Evolutionary conservation across 1,140 invertebrate genomes (phyloP).

Genomic region (Orchesella cincta): DNA sequence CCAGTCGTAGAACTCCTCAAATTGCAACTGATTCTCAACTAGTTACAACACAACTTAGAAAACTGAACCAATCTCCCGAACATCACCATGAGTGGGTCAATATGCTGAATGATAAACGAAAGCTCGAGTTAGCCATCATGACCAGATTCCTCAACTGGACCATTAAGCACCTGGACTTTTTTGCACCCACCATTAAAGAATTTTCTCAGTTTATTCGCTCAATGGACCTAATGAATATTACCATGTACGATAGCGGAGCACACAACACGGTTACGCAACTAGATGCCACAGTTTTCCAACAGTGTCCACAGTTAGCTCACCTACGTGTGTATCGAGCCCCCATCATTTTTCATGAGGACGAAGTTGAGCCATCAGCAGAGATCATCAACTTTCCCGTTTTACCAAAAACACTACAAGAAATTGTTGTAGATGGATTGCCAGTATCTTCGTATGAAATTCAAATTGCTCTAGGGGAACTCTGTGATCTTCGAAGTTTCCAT

Average conservation of each 20-base stretch:
- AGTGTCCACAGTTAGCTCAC: slow-evolving; percentile 21
- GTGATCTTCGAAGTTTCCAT: neutral
- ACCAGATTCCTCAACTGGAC: slow-evolving; percentile 6
- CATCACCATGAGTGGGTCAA: neutral
- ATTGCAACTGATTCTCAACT: neutral
- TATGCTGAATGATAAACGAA: neutral
- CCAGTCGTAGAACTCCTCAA: neutral
- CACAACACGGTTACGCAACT: slow-evolving; percentile 5
- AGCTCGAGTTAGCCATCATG: neutral
- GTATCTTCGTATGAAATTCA: neutral
- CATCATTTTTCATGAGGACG: slow-evolving; percentile 29
- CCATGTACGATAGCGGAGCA: slow-evolving; percentile 33
- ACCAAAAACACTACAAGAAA: neutral
- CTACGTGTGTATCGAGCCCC: slow-evolving; percentile 32
- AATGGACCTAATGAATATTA: slow-evolving; percentile 34
- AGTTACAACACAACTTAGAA: neutral
- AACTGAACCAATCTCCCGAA: neutral
- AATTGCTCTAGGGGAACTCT: neutral
- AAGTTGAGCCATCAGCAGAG: slow-evolving; percentile 28
- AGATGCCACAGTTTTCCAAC: slow-evolving; percentile 8
- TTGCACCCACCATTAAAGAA: neutral
- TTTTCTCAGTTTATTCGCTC: neutral
- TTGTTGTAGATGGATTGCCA: slow-evolving; percentile 33
- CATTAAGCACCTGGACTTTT: neutral
- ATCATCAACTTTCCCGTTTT: slow-evolving; percentile 20